Percentiles rank a stretch among this genome's conserved stretches.
These are phyloP conservation scores for Eupithecia exiguata DNA, from an alignment of 2,888 invertebrate species.

Conservation along the genomic window DNA sequence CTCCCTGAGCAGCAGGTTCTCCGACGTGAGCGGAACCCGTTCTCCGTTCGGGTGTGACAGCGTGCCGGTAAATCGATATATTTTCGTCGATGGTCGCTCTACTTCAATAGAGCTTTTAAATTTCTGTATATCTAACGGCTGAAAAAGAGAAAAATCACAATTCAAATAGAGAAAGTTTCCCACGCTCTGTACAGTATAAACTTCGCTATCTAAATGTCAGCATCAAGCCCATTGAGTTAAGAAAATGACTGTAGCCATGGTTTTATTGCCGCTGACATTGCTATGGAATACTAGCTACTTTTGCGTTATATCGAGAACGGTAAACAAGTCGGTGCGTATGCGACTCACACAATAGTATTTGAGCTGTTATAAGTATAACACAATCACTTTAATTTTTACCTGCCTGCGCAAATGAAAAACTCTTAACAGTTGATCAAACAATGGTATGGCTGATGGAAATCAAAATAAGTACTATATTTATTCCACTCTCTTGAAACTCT, in stretches of 20 bases:
- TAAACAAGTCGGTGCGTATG: background rate
- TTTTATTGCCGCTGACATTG: constrained; percentile 39
- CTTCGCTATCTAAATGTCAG: constrained; percentile 46
- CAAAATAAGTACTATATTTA: background rate
- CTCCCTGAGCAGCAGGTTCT: constrained; percentile 96
- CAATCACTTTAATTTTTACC: constrained; percentile 29
- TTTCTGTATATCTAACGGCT: constrained; percentile 89
- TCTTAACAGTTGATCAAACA: constrained; percentile 34
- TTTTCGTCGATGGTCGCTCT: constrained; percentile 97
- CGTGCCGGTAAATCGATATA: constrained; percentile 96
- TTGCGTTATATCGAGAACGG: constrained; percentile 6
- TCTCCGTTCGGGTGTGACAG: constrained; percentile 91
- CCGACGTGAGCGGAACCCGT: constrained; percentile 92
- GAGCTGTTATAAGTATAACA: constrained; percentile 23
- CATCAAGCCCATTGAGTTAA: constrained; percentile 48
- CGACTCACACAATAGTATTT: constrained; percentile 1
- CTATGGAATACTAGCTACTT: constrained; percentile 22
- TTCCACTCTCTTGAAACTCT: too few species aligned
- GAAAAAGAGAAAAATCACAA: constrained; percentile 50
- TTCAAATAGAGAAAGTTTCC: constrained; percentile 55
- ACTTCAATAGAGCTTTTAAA: constrained; percentile 94
- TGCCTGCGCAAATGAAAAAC: constrained; percentile 22
- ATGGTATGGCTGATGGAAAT: background rate
- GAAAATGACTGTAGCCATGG: constrained; percentile 24
- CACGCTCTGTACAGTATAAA: constrained; percentile 54